Percentiles rank a stretch among this genome's conserved stretches.
Evolutionary conservation across 1,140 invertebrate species (phyloP).

Genomic region (Saxidomus purpurata): DNA sequence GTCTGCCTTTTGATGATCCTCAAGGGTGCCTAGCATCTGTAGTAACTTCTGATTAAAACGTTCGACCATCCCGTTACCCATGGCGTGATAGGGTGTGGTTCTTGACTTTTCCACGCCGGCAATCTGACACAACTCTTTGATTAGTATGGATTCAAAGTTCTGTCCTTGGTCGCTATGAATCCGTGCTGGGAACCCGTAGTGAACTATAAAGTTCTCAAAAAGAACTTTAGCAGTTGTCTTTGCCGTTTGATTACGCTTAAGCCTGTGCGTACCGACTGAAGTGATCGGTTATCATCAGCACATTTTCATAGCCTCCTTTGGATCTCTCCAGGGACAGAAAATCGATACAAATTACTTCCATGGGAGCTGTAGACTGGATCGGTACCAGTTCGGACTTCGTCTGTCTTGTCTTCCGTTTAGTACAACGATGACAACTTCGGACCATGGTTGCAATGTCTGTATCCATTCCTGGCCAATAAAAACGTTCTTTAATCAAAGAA

Average conservation of each 20-base stretch:
- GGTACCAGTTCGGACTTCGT: neutral
- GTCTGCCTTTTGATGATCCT: too few species aligned
- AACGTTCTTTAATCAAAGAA: neutral
- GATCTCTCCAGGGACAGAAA: slow-evolving; percentile 8
- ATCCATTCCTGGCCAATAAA: slow-evolving; percentile 25
- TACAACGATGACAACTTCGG: neutral
- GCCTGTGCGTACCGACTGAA: slow-evolving; percentile 30
- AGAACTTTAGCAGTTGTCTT: slow-evolving; percentile 31
- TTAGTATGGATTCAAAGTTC: slow-evolving; percentile 58
- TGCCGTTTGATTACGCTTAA: neutral
- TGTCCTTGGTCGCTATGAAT: slow-evolving; percentile 56
- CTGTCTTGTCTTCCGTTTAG: neutral
- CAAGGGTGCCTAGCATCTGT: too few species aligned
- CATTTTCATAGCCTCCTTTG: slow-evolving; percentile 12
- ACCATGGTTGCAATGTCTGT: neutral
- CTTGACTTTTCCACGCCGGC: slow-evolving; percentile 44
- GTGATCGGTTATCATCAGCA: slow-evolving; percentile 31
- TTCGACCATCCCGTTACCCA: slow-evolving; percentile 18
- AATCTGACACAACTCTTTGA: slow-evolving; percentile 68
- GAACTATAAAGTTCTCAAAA: slow-evolving; percentile 1
- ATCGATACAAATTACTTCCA: slow-evolving; percentile 16
- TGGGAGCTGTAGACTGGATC: neutral
- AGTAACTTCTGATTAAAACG: too few species aligned
- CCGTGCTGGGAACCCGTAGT: slow-evolving; percentile 37
- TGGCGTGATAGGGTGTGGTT: slow-evolving; percentile 49